A percentile compares a stretch with the other conserved stretches of the same genome.
phyloP scores from a whole-genome alignment of 2,888 invertebrate species.

The Dicycla oo region DNA sequence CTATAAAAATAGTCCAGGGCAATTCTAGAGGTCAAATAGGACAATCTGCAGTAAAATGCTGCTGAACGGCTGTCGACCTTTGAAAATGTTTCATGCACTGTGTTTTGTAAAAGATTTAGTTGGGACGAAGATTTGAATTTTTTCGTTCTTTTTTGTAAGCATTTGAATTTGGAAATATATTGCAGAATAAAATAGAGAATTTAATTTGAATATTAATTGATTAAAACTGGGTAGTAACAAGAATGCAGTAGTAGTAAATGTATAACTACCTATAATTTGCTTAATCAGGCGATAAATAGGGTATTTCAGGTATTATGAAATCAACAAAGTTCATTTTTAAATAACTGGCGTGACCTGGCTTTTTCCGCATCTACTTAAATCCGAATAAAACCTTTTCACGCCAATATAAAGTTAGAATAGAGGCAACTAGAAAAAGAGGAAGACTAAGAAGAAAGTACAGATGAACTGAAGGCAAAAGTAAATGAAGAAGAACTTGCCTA shows the following conservation, averaged over 20 bases:
- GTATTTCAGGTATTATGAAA: background rate
- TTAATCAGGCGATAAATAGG: background rate
- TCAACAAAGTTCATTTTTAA: background rate
- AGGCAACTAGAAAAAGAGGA: background rate
- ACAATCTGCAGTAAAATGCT: constrained; percentile 59
- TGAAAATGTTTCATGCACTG: constrained; percentile 30
- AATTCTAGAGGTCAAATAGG: constrained; percentile 52
- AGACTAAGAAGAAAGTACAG: background rate
- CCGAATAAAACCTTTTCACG: background rate
- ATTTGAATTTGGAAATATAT: constrained; percentile 5
- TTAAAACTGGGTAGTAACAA: no score
- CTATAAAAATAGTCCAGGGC: constrained; percentile 51
- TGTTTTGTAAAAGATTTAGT: constrained; percentile 30
- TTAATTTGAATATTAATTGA: background rate
- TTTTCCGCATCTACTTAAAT: background rate
- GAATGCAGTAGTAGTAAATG: background rate
- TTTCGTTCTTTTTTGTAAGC: background rate
- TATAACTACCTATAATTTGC: background rate
- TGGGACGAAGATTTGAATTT: constrained; percentile 2
- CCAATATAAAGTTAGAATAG: background rate
- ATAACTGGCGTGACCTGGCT: background rate
- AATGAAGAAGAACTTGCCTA: no score
- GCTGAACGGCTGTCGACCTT: constrained; percentile 31
- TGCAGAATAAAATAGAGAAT: background rate
- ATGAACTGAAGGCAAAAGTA: background rate